Evolutionary conservation across 2,797 vertebrate species (phyloP).

Genomic region (Bucorvus abyssinicus): DNA sequence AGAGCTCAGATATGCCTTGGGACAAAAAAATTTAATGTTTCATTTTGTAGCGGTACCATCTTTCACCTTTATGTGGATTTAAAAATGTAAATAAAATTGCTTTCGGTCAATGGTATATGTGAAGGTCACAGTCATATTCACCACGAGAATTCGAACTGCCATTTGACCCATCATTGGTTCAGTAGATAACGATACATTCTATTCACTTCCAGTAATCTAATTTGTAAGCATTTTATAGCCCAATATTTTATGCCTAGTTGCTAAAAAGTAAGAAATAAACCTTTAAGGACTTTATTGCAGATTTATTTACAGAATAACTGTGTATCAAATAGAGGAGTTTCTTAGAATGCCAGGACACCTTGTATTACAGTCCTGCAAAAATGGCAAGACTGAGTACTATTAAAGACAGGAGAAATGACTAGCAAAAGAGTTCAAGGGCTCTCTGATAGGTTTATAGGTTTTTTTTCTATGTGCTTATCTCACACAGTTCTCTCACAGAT

Average conservation of each 20-base stretch:
- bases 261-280: conserved; percentile 74
- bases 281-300: conserved; percentile 67
- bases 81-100: conserved; percentile 82
- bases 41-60: conserved; percentile 67
- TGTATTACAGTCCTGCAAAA: conserved; percentile 53
- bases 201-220: conserved; percentile 71
- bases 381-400: conserved; percentile 18
- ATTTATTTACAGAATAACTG: conserved; percentile 74
- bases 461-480: conserved; percentile 16
- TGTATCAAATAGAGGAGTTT: conserved; percentile 67
- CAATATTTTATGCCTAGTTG: conserved; percentile 71
- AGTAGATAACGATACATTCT: conserved; percentile 74
- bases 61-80: conserved; percentile 77
- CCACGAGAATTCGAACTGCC: conserved; percentile 68
- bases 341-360: conserved; percentile 60
- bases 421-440: conserved; percentile 38
- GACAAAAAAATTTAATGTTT: conserved; percentile 58
- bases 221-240: conserved; percentile 75
- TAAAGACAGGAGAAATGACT: conserved; percentile 20
- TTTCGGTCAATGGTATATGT: conserved; percentile 70
- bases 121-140: conserved; percentile 73
- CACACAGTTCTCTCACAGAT: not conserved
- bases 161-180: conserved; percentile 75
- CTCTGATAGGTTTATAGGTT: conserved; percentile 24
- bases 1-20: conserved; percentile 55